Conservation (phyloP, 2,797 vertebrate genomes). For the Notolepis coatsorum region DNA sequence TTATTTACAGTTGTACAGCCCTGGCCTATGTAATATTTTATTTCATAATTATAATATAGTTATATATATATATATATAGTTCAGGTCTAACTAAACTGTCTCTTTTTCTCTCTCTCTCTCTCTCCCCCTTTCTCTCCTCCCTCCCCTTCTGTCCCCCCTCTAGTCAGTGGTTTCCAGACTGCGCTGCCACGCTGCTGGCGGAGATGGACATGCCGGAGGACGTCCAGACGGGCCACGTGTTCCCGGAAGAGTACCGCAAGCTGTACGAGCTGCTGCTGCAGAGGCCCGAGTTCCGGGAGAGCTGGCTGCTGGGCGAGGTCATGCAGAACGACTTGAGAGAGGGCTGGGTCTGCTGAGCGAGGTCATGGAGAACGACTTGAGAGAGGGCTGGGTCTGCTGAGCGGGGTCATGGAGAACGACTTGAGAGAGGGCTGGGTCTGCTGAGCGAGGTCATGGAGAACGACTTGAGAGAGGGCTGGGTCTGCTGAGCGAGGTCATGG, state of each 20-base stretch:
- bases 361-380: slow-evolving; percentile 3
- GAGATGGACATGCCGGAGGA: slow-evolving; percentile 75
- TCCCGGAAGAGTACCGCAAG: slow-evolving; percentile 86
- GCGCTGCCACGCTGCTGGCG: slow-evolving; percentile 73
- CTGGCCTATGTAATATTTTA: background rate
- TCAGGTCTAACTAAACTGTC: background rate
- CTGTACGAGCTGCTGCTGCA: slow-evolving; percentile 89
- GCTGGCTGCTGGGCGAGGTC: slow-evolving; percentile 87
- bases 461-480: background rate
- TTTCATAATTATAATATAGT: background rate
- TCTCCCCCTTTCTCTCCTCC: background rate
- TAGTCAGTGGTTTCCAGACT: slow-evolving; percentile 88
- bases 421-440: background rate
- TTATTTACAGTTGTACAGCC: too few species aligned
- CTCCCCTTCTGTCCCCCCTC: background rate
- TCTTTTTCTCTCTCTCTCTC: background rate
- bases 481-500: too few species aligned
- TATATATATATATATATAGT: background rate
- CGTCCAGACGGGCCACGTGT: slow-evolving; percentile 76
- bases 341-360: slow-evolving; percentile 46
- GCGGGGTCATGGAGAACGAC: too few species aligned
- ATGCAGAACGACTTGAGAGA: slow-evolving; percentile 71
- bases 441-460: slow-evolving; percentile 1
- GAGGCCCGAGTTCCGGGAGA: slow-evolving; percentile 82
- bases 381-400: too few species aligned